These are phyloP conservation scores for Drosophila seclusa DNA, from an alignment of 2,888 invertebrate genomes.

Conservation along the genomic window DNA sequence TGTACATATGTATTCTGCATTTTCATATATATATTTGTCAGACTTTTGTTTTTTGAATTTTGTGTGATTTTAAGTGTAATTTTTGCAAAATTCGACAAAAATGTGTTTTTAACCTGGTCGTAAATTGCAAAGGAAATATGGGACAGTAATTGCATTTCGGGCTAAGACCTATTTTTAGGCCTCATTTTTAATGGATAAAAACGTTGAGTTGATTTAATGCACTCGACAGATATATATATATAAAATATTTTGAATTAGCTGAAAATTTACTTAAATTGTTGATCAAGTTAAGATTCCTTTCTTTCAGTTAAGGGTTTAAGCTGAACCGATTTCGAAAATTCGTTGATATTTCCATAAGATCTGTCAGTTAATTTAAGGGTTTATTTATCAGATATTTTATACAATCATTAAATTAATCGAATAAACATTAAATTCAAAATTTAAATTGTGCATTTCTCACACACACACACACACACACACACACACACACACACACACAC, in stretches of 20 bases:
- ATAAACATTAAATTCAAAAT: slow-evolving; percentile 18
- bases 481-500: slow-evolving; percentile 41
- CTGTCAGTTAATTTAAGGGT: not conserved
- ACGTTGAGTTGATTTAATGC: not conserved
- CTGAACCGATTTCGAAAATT: not conserved
- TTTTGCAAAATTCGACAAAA: slow-evolving; percentile 1
- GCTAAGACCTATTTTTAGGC: not conserved
- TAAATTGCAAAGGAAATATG: slow-evolving; percentile 6
- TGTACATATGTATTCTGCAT: not conserved
- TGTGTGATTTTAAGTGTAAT: slow-evolving; percentile 2
- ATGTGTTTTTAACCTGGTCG: slow-evolving; percentile 1
- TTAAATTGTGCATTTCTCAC: slow-evolving; percentile 2
- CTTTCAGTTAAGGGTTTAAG: not conserved
- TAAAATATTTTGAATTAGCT: no score
- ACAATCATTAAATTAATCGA: slow-evolving; percentile 8
- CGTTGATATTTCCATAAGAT: not conserved
- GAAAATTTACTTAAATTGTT: no score
- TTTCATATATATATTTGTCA: not conserved
- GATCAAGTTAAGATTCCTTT: not conserved
- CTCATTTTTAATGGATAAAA: not conserved
- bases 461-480: slow-evolving; percentile 25
- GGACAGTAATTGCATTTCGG: not conserved
- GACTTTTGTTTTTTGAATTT: not conserved
- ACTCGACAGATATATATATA: not conserved
- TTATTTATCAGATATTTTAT: slow-evolving; percentile 3